Percentiles rank a stretch among this genome's conserved stretches.
These are phyloP conservation scores for Drosophila lacertosa DNA, from an alignment of 1,140 invertebrate species.

Conservation along the genomic window DNA sequence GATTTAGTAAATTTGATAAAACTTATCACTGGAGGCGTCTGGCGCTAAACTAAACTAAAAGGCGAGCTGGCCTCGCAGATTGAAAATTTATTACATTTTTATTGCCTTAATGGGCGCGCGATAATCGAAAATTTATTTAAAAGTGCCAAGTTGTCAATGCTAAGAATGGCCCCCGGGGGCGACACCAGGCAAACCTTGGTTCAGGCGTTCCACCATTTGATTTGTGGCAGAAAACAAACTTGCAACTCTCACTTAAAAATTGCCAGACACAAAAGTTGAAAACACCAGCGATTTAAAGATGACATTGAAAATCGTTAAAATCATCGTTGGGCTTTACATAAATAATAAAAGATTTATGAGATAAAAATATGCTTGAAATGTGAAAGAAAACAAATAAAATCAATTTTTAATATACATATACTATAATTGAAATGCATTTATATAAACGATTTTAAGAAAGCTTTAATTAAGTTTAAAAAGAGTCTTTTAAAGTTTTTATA, in stretches of 20 bases:
- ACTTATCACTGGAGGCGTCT: conserved; percentile 55
- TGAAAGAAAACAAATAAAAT: too few relatives aligned
- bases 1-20: conserved; percentile 78
- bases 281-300: background rate
- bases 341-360: too few relatives aligned
- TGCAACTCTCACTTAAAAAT: conserved; percentile 19
- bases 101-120: conserved; percentile 76
- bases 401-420: too few relatives aligned
- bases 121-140: conserved; percentile 84
- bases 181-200: too few relatives aligned
- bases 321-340: too few relatives aligned
- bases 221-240: conserved; percentile 58
- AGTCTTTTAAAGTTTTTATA: too few relatives aligned
- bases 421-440: too few relatives aligned
- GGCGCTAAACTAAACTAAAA: conserved; percentile 35
- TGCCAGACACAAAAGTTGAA: conserved; percentile 1
- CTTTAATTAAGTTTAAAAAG: too few relatives aligned
- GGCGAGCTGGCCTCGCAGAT: conserved; percentile 51
- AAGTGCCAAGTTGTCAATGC: conserved; percentile 50
- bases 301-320: too few relatives aligned
- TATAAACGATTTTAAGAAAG: too few relatives aligned
- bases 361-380: too few relatives aligned
- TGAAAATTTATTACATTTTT: conserved; percentile 83
- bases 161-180: conserved; percentile 21
- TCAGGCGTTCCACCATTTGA: conserved; percentile 50